A percentile compares a stretch with the other conserved stretches of the same genome.
These are phyloP conservation scores for Rhopalosiphum nymphaeae DNA, from an alignment of 2,888 invertebrate species.

Conservation along the genomic window DNA sequence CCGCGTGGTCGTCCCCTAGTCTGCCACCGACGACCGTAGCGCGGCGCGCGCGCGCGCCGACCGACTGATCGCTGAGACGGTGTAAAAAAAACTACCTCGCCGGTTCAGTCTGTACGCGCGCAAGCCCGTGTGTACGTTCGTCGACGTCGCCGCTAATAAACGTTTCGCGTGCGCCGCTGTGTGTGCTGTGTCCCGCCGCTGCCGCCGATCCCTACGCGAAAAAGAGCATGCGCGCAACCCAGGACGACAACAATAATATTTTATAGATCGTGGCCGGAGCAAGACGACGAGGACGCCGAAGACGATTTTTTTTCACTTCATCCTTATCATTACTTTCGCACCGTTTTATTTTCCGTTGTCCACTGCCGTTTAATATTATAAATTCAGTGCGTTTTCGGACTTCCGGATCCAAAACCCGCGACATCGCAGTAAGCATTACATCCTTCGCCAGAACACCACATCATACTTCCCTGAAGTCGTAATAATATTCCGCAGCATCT, in stretches of 20 bases:
- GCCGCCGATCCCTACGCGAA: not conserved
- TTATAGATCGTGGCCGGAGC: not conserved
- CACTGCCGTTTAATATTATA: not conserved
- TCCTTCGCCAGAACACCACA: not conserved
- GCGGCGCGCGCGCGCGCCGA: constrained; percentile 68
- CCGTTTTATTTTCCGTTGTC: not conserved
- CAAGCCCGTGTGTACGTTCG: constrained; percentile 58
- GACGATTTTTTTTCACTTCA: constrained; percentile 12
- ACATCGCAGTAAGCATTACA: not conserved
- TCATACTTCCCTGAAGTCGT: not conserved
- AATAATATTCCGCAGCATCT: not conserved
- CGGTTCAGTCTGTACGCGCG: constrained; percentile 66
- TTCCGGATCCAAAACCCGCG: not conserved
- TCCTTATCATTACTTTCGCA: not conserved
- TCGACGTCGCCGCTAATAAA: constrained; percentile 5
- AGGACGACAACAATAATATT: constrained; percentile 13
- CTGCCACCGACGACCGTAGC: not conserved
- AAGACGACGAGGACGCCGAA: not conserved
- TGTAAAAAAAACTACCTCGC: constrained; percentile 65
- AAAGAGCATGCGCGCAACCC: constrained; percentile 43
- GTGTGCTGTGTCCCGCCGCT: not conserved
- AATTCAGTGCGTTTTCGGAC: not conserved
- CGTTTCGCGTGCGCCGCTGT: not conserved
- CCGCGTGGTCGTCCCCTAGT: constrained; percentile 65
- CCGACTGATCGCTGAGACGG: constrained; percentile 67